Evolutionary conservation across 2,113 vertebrate species (phyloP).

Genomic region (Monopterus albus): DNA sequence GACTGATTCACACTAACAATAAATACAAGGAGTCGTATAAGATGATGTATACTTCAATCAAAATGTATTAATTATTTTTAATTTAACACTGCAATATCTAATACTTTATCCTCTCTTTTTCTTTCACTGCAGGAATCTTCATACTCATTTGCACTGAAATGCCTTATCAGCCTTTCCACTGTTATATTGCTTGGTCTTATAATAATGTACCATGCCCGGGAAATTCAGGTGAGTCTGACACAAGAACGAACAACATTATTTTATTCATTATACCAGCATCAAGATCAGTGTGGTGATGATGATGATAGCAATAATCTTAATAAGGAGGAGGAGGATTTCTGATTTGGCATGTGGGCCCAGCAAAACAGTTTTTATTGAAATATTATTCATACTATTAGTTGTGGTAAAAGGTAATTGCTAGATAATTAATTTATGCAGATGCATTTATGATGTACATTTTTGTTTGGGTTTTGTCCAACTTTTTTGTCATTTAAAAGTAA

Average conservation of each 20-base stretch:
- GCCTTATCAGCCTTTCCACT: constrained; percentile 97
- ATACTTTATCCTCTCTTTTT: constrained; percentile 47
- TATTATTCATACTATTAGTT: not conserved
- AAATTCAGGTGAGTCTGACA: constrained; percentile 90
- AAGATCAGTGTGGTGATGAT: not conserved
- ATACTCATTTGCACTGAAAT: constrained; percentile 95
- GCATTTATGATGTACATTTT: not conserved
- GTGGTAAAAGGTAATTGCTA: not conserved
- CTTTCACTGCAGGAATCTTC: constrained; percentile 87
- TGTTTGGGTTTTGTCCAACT: not conserved
- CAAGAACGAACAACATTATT: not conserved
- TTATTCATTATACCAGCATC: not conserved
- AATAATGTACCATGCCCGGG: constrained; percentile 93
- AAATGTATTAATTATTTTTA: not conserved
- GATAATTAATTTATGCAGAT: not conserved
- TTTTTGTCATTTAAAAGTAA: too few species aligned
- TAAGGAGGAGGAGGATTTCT: not conserved
- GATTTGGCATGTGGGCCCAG: not conserved
- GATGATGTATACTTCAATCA: not conserved
- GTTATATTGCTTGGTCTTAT: constrained; percentile 95
- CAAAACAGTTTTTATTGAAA: not conserved
- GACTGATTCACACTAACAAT: too few species aligned
- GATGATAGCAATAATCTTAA: not conserved
- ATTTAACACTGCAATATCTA: constrained; percentile 22
- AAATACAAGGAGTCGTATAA: too few species aligned